Percentiles rank a stretch among this genome's conserved stretches.
phyloP scores from a whole-genome alignment of 1,140 invertebrate genomes.

The Bombus pyrosoma region DNA sequence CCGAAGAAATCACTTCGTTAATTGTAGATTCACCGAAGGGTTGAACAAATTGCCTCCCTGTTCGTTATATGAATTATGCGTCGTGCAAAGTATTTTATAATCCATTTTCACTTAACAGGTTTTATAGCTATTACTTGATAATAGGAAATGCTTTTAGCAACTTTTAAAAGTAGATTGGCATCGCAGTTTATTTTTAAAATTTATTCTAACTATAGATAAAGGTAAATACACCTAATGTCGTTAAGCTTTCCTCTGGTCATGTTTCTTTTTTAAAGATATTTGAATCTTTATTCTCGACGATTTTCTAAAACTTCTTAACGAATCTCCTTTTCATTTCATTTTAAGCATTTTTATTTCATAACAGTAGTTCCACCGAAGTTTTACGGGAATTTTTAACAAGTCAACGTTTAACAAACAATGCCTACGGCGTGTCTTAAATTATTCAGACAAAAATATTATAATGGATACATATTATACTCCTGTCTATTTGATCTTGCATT shows the following conservation, averaged over 20 bases:
- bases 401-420: too few relatives aligned
- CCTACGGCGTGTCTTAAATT: too few relatives aligned
- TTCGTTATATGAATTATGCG: neutral
- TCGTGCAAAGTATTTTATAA: neutral
- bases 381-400: too few relatives aligned
- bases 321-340: too few relatives aligned
- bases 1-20: neutral
- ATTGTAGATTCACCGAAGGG: neutral
- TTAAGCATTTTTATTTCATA: too few relatives aligned
- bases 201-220: neutral
- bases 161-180: neutral
- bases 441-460: too few relatives aligned
- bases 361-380: too few relatives aligned
- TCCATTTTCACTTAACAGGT: neutral
- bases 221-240: too few relatives aligned
- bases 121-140: neutral
- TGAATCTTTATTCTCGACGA: too few relatives aligned
- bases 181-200: conserved; percentile 9
- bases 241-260: neutral
- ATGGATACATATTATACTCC: too few relatives aligned
- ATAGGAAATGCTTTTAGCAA: neutral
- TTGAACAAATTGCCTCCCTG: neutral
- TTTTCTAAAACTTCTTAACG: neutral
- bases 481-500: too few relatives aligned
- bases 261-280: too few relatives aligned